Conservation (phyloP, 64 coral and sea anemone species). For the Stichodactyla helianthus region DNA sequence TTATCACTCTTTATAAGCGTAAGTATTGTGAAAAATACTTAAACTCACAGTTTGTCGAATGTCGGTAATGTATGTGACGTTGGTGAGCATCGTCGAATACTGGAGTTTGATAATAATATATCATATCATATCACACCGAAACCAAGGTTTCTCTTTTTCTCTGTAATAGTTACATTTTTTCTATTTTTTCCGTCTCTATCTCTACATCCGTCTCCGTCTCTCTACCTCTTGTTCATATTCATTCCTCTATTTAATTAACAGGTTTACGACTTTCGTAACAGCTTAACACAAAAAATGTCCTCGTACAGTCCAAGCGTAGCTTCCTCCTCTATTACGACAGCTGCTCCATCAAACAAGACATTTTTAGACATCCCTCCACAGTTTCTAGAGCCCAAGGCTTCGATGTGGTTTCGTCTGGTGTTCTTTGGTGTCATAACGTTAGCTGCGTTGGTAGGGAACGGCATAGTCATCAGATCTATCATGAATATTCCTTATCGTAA, state of each 20-base stretch:
- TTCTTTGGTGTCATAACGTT: slow-evolving; percentile 31
- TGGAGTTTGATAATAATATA: too few relatives aligned
- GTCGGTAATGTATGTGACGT: too few relatives aligned
- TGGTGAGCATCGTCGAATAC: too few relatives aligned
- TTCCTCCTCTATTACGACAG: neutral
- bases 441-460: slow-evolving; percentile 43
- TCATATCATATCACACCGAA: too few relatives aligned
- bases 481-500: slow-evolving; percentile 27
- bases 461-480: slow-evolving; percentile 41
- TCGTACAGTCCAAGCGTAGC: neutral
- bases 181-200: too few relatives aligned
- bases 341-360: neutral
- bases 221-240: too few relatives aligned
- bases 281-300: neutral
- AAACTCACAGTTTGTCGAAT: too few relatives aligned
- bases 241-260: neutral
- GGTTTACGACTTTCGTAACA: neutral
- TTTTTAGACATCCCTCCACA: neutral
- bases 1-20: too few relatives aligned
- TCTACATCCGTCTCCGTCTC: too few relatives aligned
- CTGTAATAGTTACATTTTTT: too few relatives aligned
- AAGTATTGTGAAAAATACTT: too few relatives aligned
- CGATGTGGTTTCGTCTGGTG: slow-evolving; percentile 13
- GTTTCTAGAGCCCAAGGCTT: slow-evolving; percentile 8
- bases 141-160: too few relatives aligned